Base-by-base conservation (phyloP, 2,797 vertebrate genomes). In the Okamejei kenojei region DNA sequence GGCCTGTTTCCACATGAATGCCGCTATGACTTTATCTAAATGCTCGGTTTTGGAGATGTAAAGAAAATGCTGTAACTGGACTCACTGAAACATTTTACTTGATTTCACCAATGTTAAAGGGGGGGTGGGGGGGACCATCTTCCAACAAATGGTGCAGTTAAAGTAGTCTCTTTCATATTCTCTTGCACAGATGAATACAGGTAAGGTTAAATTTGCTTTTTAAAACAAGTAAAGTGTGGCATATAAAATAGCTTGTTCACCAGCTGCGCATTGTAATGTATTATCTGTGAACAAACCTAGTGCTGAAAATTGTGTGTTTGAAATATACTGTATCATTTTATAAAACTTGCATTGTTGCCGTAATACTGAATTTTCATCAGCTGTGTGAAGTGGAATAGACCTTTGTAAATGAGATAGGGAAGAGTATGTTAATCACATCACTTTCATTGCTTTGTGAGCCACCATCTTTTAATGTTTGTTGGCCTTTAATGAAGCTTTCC, bases 311-410 rank as follows among this genome's bases (percentile, higher is more conserved):
- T 10, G 1, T 58, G 21, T 54, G 29, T 92, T 74, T 74, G 7
- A 76, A 23, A 54, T 38, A 17, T 76, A 5, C 23, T 45, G 26
- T 13, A 29, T 71, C 1, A 74, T 92, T 92, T 73, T 38, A 74
- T 74, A 45, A 76, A 92, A 54, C 71, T 29, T 76, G 90, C 71
- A 76, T 92, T 29, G 71, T 92, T 92, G 38, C 71, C 68, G n/a
- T 0, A 19, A 71, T 45, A 92, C 29, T 38, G 29, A 19, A 74
- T 54, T 76, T 13, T 29, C 38, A n/a, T 74, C 23, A 45, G 45
- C 26, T 21, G 3, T 76, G 7, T 92, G 10, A 17, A 74, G 38
- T 91, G 13, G 38, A 29, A 91, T 76, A 45, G 0, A 5, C 68
- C 90, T 45, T 74, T 74, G 65, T 17, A 74, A 91, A 74, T 73